Base-by-base conservation (phyloP, 2,113 vertebrate genomes). In the Osmerus eperlanus region DNA sequence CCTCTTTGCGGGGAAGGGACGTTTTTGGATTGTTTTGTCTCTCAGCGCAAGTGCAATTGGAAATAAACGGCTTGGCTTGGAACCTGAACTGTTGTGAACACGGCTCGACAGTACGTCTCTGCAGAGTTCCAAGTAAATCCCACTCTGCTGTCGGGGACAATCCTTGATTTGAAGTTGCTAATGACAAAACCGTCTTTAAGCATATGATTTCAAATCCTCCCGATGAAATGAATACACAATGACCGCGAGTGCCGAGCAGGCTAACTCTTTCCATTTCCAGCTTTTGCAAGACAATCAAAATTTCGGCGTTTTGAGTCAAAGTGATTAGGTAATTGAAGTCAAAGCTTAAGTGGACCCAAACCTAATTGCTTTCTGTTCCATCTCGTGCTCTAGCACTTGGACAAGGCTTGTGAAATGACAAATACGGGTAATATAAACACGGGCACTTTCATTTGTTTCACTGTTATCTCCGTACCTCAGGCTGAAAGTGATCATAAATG, bases 201-300 rank as follows among this genome's bases (percentile, higher is more conserved):
- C 61, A 70, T 68, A 76, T 65, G 70, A 73, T 74, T 84, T 7
- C 6, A 81, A 77, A 85, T 81, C 76, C 76, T 73, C 47, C 8
- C 56, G 3, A 8, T 36, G 36, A 76, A 81, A 80, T 64, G 55
- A 73, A 79, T 61, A 63, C 15, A 9, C 14, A 4, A 70, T 61
- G 9, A 47, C 58, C 67, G 54, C 54, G 69, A 70, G 15, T 67
- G 64, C 23, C 29, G 52, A 79, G 6, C 4, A 12, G 21, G 56
- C 59, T 81, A 83, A 53, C 66, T 51, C 53, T 51, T 81, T 77
- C 76, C 32, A 64, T 84, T 78, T 65, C 21, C 56, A 32, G 51
- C 56, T 76, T 62, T 58, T 2, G 23, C 56, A 65, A 36, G 58
- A 60, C 51, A 69, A 75, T 18, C 62, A 66, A 58, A 78, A 70